Conservation (phyloP, 2,888 invertebrate species). For the Epinotia brunnichana region DNA sequence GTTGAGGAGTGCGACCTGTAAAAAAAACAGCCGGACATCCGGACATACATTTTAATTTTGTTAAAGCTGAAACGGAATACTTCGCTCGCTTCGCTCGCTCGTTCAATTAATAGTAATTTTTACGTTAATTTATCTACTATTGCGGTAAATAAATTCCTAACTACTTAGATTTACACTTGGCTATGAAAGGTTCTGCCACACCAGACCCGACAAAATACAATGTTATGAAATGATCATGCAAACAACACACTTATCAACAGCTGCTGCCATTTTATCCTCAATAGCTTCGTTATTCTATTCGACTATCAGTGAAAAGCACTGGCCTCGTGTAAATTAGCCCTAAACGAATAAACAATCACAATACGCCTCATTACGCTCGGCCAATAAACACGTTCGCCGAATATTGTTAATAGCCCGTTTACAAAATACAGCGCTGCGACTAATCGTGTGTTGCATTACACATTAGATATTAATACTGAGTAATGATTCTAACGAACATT, state of each 20-base stretch:
- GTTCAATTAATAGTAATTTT: too few relatives aligned
- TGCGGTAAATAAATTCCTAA: too few relatives aligned
- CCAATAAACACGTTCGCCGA: slow-evolving; percentile 22
- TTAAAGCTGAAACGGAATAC: too few relatives aligned
- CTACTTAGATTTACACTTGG: too few relatives aligned
- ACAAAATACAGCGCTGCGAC: slow-evolving; percentile 1
- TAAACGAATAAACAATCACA: slow-evolving; percentile 6
- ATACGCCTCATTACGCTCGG: slow-evolving; percentile 9
- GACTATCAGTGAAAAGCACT: neutral
- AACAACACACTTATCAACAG: neutral
- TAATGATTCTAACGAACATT: slow-evolving; percentile 18
- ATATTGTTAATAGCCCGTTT: slow-evolving; percentile 22
- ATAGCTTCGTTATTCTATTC: neutral
- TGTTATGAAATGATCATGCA: neutral
- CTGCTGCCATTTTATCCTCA: neutral
- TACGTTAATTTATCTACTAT: too few relatives aligned
- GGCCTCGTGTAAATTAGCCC: slow-evolving; percentile 14
- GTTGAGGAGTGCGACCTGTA: too few relatives aligned
- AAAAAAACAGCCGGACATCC: too few relatives aligned
- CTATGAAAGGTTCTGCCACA: neutral
- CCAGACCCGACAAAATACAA: too few relatives aligned
- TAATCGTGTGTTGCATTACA: slow-evolving; percentile 9
- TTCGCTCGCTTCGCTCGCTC: neutral
- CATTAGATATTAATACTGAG: slow-evolving; percentile 31
- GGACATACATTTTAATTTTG: too few relatives aligned